Evolutionary conservation across 2,113 vertebrate genomes (phyloP), one percentile per base, ranked within the genome.

Genomic region (Reinhardtius hippoglossoides): DNA sequence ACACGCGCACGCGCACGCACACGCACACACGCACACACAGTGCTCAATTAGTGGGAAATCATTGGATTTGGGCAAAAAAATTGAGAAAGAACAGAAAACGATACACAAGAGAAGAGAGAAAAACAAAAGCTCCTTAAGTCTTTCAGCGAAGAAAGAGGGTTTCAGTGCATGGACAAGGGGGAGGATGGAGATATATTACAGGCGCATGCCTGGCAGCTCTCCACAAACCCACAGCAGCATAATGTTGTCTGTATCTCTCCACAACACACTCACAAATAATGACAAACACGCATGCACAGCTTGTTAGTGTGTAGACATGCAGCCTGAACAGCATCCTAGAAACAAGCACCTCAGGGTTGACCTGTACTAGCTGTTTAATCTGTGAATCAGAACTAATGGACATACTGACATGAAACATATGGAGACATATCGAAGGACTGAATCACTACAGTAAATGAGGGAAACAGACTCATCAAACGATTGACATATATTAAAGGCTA

Each of bases 321-420:
- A 37, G 44, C 44, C 63, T 24, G 81, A 83, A 61, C 20, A 7
- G 50, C 23, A 68, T 0, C 1, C 21, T 64, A 37, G 35, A 84
- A 72, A 77, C 48, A 16, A 62, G 59, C 58, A 71, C 73, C 20
- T 54, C 71, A 18, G 0, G 57, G 66, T 10, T 50, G 20, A 16
- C 55, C 59, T 35, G 69, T 60, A 70, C 46, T 50, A 4, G 84
- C 80, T 71, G 77, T n/a, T 83, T 69, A 56, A 56, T 67, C 80
- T 62, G 54, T 76, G 69, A 80, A 63, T 78, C 27, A 78, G 37
- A 80, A 81, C 54, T 67, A 88, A 83, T 70, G 50, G 74, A 75
- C 55, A 16, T n/a, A 56, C 71, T 67, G 76, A 78, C 37, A 78
- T 67, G 27, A 46, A 73, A 74, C 81, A 88, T 18, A 77, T 76